Evolutionary conservation across 2,797 vertebrate genomes (phyloP), one percentile per base, ranked within the genome.

Genomic region (Agapornis canus): DNA sequence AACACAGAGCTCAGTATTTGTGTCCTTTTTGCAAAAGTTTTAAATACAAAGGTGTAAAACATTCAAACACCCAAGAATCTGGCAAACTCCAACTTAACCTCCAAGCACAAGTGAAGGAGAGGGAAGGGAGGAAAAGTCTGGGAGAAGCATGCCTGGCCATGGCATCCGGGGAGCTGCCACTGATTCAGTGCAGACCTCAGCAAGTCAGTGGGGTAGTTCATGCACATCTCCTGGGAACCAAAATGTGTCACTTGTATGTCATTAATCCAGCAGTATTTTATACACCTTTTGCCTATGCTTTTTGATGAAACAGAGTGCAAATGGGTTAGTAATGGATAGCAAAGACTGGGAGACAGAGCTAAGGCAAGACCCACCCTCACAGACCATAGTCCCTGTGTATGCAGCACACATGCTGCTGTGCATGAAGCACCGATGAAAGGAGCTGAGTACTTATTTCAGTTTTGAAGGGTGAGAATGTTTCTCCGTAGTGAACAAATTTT

Each of bases 391-490:
- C 4, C 18, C 10, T 25, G 6, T 18, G 13, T 13, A 4, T 3
- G 26, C 23, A 21, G 18, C 0, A 0, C 27, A 25, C 0, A 0
- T 60, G 61, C 23, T 61, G 43, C 51, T 89, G 61, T 15, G 22
- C 42, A 18, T 3, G 3, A 78, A 49, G n/a, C 40, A 12, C 26
- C 1, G 0, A 23, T 12, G 21, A 66, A 65, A 65, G 48, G 35
- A 82, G 19, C 25, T 59, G 43, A 35, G n/a, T n/a, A 13, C 8
- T 61, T 71, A 25, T 47, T 61, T 49, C 65, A 85, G 45, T 35
- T 87, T 54, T 56, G 31, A 60, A 43, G 69, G 64, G 11, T 5
- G 2, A 35, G 18, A 51, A 2, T 29, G 42, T 43, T 89, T 85
- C 49, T 63, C 39, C 80, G 32, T 7, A 68, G 54, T 31, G 26